Base-by-base conservation (phyloP, 2,888 invertebrate species). In the Eupeodes latifasciatus region DNA sequence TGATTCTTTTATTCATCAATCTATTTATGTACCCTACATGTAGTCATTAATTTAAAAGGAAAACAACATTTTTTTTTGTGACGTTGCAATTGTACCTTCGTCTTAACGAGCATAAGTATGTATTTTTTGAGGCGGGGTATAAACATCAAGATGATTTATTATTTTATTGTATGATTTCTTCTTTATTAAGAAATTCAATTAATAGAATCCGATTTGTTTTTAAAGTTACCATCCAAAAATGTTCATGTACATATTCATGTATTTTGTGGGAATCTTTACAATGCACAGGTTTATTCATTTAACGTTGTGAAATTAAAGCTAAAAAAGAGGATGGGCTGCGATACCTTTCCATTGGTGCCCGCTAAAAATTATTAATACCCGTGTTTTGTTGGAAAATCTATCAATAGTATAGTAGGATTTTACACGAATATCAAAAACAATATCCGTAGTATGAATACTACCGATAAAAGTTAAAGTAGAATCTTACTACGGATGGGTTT, bases 21-120 rank as follows among this genome's bases (percentile, higher is more conserved):
- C 61, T 51, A 36, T 67, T 67, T 16, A 59, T 12, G n/a, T 44
- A 40, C 49, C 59, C 44, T 1, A 27, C 27, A 27, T 3, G 3
- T 0, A 57, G 57, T 59, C 72, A 72, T 72, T 72, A 72, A 72
- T 72, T 72, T 72, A 27, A 57, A 59, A 47, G 72, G 47, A 59
- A 72, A 72, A 59, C 47, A 72, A 71, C 40, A 40, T 7, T 40
- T 40, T 40, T 57, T 55, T 57, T 59, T n/a, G 34, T 69, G 49
- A 67, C 5, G 36, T 51, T 53, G 16, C 12, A 4, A 27, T 7
- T 19, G 12, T 12, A 19, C 7, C 40, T 40, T 7, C 40, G 9
- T 7, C 40, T 1, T 40, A 7, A 40, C 3, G 10, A 10, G 36
- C 27, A 67, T 55, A 19, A 1, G 2, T 53, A 49, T 27, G 55